Evolutionary conservation across 2,113 vertebrate species (phyloP).

Genomic region (Potamarius usumacintae): DNA sequence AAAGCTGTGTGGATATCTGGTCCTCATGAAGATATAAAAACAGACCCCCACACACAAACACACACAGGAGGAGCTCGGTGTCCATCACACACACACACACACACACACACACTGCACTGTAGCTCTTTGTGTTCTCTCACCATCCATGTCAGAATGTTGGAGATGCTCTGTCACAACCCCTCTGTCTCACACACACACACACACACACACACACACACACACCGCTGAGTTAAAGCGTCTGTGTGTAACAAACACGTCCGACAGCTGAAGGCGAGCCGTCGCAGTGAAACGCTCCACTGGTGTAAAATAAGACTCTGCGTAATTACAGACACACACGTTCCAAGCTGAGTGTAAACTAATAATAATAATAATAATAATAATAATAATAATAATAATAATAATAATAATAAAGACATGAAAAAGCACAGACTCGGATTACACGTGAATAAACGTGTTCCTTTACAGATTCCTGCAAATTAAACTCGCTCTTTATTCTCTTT

Average conservation of each 20-base stretch:
- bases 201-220: neutral
- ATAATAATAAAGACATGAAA: neutral
- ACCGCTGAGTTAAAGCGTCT: neutral
- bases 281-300: neutral
- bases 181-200: neutral
- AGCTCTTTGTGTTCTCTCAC: slow-evolving; percentile 33
- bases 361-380: neutral
- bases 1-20: too few relatives aligned
- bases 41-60: neutral
- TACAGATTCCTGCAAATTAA: slow-evolving; percentile 15
- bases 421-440: neutral
- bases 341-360: neutral
- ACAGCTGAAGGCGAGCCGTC: neutral
- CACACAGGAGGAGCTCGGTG: slow-evolving; percentile 24
- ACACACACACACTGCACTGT: neutral
- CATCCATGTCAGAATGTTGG: slow-evolving; percentile 15
- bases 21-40: neutral
- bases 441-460: slow-evolving; percentile 19
- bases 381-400: neutral
- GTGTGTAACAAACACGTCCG: neutral
- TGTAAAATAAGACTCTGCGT: neutral
- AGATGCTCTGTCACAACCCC: neutral
- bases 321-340: neutral
- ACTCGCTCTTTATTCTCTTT: neutral
- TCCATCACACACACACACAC: slow-evolving; percentile 31